Evolutionary conservation across 2,113 vertebrate genomes (phyloP).

Genomic region (Psophia crepitans): DNA sequence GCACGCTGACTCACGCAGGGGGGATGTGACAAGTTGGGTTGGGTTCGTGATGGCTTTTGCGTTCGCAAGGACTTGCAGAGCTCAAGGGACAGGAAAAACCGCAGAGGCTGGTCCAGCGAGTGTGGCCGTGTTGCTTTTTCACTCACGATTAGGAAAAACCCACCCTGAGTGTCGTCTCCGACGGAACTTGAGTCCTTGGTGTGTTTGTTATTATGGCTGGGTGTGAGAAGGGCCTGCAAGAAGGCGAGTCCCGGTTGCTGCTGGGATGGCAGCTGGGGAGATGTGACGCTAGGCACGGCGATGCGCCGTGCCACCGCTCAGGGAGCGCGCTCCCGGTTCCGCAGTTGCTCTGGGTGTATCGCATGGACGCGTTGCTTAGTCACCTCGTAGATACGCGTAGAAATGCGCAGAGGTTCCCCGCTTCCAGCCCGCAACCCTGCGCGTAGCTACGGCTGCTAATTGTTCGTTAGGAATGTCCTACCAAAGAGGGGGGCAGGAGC

Average conservation of each 20-base stretch:
- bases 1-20: neutral
- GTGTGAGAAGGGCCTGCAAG: neutral
- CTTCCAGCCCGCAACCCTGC: accelerated
- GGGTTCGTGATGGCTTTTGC: neutral
- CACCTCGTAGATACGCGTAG: accelerated
- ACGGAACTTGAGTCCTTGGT: neutral
- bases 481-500: neutral
- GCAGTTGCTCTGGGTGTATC: accelerated
- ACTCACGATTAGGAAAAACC: neutral
- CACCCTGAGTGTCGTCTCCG: neutral
- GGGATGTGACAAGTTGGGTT: neutral
- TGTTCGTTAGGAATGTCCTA: neutral
- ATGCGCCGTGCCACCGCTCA: accelerated
- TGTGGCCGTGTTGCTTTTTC: neutral
- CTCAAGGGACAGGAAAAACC: neutral
- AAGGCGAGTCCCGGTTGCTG: neutral
- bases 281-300: neutral
- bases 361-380: too few species aligned
- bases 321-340: neutral
- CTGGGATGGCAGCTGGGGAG: neutral
- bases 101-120: neutral
- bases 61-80: neutral
- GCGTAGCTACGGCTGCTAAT: neutral
- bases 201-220: neutral
- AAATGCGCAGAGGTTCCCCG: neutral